Conservation (phyloP, 2,113 vertebrate species). For the Reinhardtius hippoglossoides region DNA sequence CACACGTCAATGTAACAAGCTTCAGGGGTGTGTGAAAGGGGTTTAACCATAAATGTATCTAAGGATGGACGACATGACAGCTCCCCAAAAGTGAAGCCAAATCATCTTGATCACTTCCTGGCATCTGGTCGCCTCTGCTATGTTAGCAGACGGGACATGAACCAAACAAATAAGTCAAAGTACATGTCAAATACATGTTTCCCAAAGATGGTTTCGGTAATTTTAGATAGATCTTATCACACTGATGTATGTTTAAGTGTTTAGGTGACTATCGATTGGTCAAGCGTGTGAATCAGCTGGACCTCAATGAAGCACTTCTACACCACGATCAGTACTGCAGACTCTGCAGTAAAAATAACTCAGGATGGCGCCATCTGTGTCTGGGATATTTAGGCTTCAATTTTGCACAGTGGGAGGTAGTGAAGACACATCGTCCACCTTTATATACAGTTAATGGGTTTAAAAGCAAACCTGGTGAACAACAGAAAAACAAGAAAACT, state of each 20-base stretch:
- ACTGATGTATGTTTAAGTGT: too few species aligned
- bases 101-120: not conserved
- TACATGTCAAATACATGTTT: not conserved
- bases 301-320: too few species aligned
- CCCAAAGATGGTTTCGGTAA: too few species aligned
- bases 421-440: not conserved
- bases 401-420: too few species aligned
- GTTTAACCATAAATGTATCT: not conserved
- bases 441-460: not conserved
- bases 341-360: too few species aligned
- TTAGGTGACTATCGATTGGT: too few species aligned
- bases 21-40: constrained; percentile 1
- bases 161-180: not conserved
- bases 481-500: constrained; percentile 11
- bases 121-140: not conserved
- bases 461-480: not conserved
- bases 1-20: constrained; percentile 1
- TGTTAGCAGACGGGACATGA: not conserved
- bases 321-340: too few species aligned
- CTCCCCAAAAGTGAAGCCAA: not conserved
- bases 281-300: too few species aligned
- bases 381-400: too few species aligned
- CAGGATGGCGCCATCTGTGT: too few species aligned
- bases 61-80: not conserved
- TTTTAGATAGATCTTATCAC: too few species aligned